Percentiles rank a stretch among this genome's conserved stretches.
Evolutionary conservation across 2,888 invertebrate genomes (phyloP).

Genomic region (Holacanthella duospinosa): DNA sequence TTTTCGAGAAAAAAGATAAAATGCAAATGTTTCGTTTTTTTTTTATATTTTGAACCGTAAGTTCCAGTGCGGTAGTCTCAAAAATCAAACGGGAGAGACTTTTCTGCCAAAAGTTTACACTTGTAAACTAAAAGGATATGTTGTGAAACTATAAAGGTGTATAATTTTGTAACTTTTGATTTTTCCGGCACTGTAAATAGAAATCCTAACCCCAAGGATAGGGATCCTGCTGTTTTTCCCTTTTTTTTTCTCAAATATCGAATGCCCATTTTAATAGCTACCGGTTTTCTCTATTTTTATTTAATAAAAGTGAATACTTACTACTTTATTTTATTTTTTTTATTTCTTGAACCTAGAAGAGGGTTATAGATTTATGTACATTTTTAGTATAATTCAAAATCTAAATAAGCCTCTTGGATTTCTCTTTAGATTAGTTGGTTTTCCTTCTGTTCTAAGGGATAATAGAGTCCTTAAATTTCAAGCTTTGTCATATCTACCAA

Average conservation of each 20-base stretch:
- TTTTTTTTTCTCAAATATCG: not conserved
- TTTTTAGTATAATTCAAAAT: too few species aligned
- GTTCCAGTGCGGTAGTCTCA: too few species aligned
- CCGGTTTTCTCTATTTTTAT: conserved; percentile 1
- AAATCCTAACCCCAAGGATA: too few species aligned
- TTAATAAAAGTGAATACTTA: not conserved
- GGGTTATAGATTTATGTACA: not conserved
- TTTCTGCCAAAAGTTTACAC: not conserved
- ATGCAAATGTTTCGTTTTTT: not conserved
- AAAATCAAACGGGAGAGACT: not conserved
- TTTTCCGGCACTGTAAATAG: too few species aligned
- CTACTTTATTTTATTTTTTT: not conserved
- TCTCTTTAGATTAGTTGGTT: not conserved
- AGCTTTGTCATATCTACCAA: not conserved
- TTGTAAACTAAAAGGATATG: not conserved
- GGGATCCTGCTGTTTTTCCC: not conserved
- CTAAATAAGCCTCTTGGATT: conserved; percentile 3
- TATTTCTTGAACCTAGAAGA: not conserved
- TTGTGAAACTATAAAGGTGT: too few species aligned
- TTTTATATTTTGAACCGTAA: too few species aligned
- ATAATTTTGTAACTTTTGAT: too few species aligned
- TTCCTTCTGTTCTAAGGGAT: not conserved
- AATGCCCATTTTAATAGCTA: conserved; percentile 3
- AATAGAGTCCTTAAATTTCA: not conserved
- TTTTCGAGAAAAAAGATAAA: not conserved